Percentiles rank a stretch among this genome's conserved stretches.
phyloP scores from a whole-genome alignment of 1,140 invertebrate species.

The Drosophila tristis region DNA sequence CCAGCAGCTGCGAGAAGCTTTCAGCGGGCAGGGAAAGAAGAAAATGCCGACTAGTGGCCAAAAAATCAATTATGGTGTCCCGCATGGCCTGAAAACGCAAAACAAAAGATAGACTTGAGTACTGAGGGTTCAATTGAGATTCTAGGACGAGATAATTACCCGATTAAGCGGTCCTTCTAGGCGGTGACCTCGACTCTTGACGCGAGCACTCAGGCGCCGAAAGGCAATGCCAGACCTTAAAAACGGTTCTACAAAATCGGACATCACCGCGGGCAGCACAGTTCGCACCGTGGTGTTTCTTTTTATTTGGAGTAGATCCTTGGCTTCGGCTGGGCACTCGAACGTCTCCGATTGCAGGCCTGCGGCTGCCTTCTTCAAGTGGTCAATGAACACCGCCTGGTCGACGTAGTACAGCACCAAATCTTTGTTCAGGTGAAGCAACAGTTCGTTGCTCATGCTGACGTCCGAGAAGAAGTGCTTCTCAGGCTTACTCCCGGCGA shows the following conservation, averaged over 20 bases:
- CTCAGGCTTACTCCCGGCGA: background rate
- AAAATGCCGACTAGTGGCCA: slow-evolving; percentile 45
- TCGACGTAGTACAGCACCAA: slow-evolving; percentile 25
- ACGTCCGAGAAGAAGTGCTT: slow-evolving; percentile 53
- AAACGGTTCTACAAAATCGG: slow-evolving; percentile 55
- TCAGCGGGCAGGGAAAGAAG: slow-evolving; percentile 21
- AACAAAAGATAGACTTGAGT: background rate
- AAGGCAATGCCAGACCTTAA: slow-evolving; percentile 67
- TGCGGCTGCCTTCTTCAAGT: slow-evolving; percentile 62
- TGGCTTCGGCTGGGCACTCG: slow-evolving; percentile 11
- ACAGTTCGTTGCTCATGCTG: slow-evolving; percentile 41
- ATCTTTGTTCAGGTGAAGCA: slow-evolving; percentile 1
- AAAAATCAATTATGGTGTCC: slow-evolving; percentile 32
- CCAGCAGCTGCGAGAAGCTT: slow-evolving; percentile 31
- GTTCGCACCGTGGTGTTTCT: slow-evolving; percentile 44
- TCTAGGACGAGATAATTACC: slow-evolving; percentile 32
- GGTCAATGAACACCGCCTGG: slow-evolving; percentile 27
- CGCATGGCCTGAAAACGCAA: slow-evolving; percentile 45
- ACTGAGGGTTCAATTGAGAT: slow-evolving; percentile 3
- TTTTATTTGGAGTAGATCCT: slow-evolving; percentile 30
- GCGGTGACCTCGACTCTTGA: background rate
- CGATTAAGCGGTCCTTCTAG: slow-evolving; percentile 49
- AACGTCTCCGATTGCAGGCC: slow-evolving; percentile 85
- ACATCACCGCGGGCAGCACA: slow-evolving; percentile 59
- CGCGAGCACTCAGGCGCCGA: slow-evolving; percentile 42